phyloP scores from a whole-genome alignment of 2,797 vertebrate genomes.

The Dermochelys coriacea region DNA sequence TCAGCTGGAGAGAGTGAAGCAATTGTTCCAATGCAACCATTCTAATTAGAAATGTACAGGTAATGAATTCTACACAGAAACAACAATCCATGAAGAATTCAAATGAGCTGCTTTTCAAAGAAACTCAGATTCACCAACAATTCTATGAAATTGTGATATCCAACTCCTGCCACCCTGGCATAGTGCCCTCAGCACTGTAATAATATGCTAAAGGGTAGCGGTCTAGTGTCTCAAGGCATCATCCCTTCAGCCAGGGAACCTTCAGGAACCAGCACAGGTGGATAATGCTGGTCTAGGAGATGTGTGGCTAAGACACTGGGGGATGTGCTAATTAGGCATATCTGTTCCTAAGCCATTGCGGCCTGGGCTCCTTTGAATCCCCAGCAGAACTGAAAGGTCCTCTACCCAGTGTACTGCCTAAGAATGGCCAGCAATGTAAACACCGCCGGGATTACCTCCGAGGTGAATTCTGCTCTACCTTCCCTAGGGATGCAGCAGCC shows the following conservation, averaged over 20 bases:
- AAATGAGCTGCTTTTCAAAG: slow-evolving; percentile 58
- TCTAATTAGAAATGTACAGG: slow-evolving; percentile 64
- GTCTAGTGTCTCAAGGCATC: background rate
- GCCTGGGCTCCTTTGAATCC: background rate
- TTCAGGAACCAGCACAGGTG: background rate
- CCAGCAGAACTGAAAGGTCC: background rate
- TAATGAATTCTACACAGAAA: slow-evolving; percentile 64
- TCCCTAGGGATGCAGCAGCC: background rate
- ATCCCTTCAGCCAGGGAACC: background rate
- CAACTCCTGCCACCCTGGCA: slow-evolving; percentile 24
- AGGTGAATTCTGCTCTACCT: background rate
- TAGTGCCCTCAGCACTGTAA: background rate
- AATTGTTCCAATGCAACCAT: slow-evolving; percentile 61
- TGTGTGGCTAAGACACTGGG: background rate
- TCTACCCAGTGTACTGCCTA: background rate
- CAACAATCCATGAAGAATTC: slow-evolving; percentile 64
- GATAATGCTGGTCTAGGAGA: background rate
- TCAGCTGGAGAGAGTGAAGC: slow-evolving; percentile 39
- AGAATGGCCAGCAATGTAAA: background rate
- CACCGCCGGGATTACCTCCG: background rate
- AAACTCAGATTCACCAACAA: slow-evolving; percentile 20
- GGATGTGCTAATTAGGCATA: background rate
- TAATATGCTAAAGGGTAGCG: background rate
- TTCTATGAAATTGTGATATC: slow-evolving; percentile 41
- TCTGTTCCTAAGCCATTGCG: background rate